Percentiles rank a stretch among this genome's conserved stretches.
These are phyloP conservation scores for Donacobius atricapilla DNA, from an alignment of 2,113 vertebrate genomes.

Conservation along the genomic window DNA sequence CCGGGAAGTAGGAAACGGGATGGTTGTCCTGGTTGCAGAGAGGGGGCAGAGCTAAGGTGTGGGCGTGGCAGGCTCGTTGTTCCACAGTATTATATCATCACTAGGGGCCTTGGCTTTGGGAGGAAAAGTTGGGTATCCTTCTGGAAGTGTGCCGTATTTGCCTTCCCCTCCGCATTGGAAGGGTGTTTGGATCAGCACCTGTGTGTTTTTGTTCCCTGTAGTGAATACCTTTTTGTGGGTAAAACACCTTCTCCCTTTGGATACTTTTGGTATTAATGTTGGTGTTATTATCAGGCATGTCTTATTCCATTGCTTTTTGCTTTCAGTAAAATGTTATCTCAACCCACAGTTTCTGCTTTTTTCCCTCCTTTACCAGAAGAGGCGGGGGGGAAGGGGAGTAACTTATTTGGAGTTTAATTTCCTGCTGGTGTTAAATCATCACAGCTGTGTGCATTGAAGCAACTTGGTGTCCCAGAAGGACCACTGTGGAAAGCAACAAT, in stretches of 20 bases:
- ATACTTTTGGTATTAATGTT: neutral
- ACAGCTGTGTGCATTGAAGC: neutral
- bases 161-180: neutral
- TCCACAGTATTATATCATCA: neutral
- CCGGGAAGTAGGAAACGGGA: neutral
- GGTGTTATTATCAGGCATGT: neutral
- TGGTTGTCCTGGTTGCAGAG: neutral
- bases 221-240: neutral
- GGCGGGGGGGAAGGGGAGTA: neutral
- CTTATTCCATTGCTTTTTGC: neutral
- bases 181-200: neutral
- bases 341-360: neutral
- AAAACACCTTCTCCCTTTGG: neutral
- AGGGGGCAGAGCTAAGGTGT: neutral
- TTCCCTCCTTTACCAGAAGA: neutral
- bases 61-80: neutral
- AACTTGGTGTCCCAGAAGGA: neutral
- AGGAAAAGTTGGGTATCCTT: neutral
- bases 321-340: neutral
- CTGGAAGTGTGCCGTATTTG: neutral
- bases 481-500: neutral
- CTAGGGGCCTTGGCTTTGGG: too few species aligned
- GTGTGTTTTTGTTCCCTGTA: neutral
- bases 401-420: neutral
- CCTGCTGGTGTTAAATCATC: neutral